phyloP scores from a whole-genome alignment of 1,140 invertebrate species.

The Papilio glaucus region DNA sequence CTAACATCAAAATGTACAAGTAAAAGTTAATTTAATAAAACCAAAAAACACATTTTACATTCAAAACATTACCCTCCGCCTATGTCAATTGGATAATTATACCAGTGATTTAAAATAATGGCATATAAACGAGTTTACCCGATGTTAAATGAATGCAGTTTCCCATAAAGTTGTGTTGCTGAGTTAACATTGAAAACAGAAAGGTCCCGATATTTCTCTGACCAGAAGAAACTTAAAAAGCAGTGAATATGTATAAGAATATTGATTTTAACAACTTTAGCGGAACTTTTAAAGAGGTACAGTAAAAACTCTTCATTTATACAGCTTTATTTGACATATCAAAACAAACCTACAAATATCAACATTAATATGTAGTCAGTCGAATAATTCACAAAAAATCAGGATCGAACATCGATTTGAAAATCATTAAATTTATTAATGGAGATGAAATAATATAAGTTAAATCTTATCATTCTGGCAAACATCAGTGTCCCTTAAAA shows the following conservation, averaged over 20 bases:
- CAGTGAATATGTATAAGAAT: not conserved
- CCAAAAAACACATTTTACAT: no score
- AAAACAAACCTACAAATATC: conserved; percentile 16
- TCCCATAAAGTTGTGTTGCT: no score
- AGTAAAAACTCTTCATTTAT: not conserved
- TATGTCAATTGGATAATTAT: no score
- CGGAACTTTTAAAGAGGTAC: not conserved
- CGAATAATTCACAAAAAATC: conserved; percentile 26
- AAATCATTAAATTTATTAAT: conserved; percentile 8
- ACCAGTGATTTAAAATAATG: no score
- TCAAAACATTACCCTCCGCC: no score
- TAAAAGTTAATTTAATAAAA: no score
- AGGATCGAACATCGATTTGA: conserved; percentile 1
- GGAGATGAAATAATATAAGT: not conserved
- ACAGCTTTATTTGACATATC: conserved; percentile 18
- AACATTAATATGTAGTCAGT: conserved; percentile 13
- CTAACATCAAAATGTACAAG: no score
- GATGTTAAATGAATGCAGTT: no score
- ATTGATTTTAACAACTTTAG: not conserved
- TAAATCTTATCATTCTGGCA: not conserved
- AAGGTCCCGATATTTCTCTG: no score
- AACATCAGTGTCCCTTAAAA: conserved; percentile 11
- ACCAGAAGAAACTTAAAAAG: no score
- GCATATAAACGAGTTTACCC: no score
- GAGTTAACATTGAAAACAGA: no score